Conservation (phyloP, 2,888 invertebrate genomes). For the Sinohyriopsis cumingii region DNA sequence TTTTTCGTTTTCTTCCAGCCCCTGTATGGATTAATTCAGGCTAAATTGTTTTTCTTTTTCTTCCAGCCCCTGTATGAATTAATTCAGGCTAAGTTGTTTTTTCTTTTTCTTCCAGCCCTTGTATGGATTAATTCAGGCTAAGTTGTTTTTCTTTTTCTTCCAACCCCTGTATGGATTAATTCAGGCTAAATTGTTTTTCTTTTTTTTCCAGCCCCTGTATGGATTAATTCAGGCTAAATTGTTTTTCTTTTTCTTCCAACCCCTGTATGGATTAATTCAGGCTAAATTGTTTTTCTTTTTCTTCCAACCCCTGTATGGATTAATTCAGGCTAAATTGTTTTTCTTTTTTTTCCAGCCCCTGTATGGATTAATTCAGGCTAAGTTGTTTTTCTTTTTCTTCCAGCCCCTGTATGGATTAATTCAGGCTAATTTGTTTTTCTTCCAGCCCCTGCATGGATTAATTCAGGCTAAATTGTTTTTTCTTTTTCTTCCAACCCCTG, state of each 20-base stretch:
- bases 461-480: neutral
- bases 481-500: slow-evolving; percentile 77
- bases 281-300: no score
- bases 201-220: no score
- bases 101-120: slow-evolving; percentile 78
- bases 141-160: slow-evolving; percentile 96
- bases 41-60: neutral
- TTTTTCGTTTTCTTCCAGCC: neutral
- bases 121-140: slow-evolving; percentile 87
- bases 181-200: slow-evolving; percentile 75
- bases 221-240: no score
- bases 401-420: neutral
- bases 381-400: neutral
- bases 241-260: no score
- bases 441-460: no score
- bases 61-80: no score
- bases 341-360: no score
- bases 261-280: no score
- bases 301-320: no score
- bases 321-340: no score
- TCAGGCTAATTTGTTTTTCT: neutral
- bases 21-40: neutral
- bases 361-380: neutral
- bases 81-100: neutral
- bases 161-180: slow-evolving; percentile 86